Evolutionary conservation across 1,140 invertebrate genomes (phyloP).

Genomic region (Pseudobourletiella spinata): DNA sequence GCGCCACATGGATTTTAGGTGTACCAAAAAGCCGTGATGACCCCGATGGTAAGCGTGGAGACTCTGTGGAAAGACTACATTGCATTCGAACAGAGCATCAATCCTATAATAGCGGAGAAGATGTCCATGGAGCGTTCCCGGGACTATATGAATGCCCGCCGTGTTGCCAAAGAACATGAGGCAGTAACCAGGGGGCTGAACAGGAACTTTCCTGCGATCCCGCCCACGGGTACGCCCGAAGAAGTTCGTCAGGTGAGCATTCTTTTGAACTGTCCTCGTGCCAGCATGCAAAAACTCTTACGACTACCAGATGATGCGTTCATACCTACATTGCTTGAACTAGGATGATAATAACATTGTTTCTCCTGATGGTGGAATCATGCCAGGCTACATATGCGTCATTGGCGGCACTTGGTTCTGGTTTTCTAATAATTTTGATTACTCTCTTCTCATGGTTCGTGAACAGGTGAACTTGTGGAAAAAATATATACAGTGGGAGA

Average conservation of each 20-base stretch:
- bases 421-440: too few species aligned
- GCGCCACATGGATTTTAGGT: too few species aligned
- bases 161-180: conserved; percentile 96
- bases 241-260: conserved; percentile 80
- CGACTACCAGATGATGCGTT: neutral
- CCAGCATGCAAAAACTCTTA: neutral
- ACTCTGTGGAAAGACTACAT: conserved; percentile 98
- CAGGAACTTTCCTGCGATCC: conserved; percentile 84
- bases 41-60: conserved; percentile 96
- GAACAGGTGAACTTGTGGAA: conserved; percentile 98
- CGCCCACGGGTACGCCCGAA: conserved; percentile 80
- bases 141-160: conserved; percentile 94
- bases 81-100: conserved; percentile 85
- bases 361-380: neutral
- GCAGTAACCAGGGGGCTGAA: conserved; percentile 89
- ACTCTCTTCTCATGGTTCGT: too few species aligned
- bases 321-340: conserved; percentile 13
- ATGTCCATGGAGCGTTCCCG: conserved; percentile 81
- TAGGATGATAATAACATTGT: neutral
- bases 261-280: neutral
- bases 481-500: conserved; percentile 96
- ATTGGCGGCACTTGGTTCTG: too few species aligned
- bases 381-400: neutral
- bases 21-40: conserved; percentile 89
- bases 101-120: conserved; percentile 91